Base-by-base conservation (phyloP, 2,113 vertebrate genomes). In the Gobio gobio region DNA sequence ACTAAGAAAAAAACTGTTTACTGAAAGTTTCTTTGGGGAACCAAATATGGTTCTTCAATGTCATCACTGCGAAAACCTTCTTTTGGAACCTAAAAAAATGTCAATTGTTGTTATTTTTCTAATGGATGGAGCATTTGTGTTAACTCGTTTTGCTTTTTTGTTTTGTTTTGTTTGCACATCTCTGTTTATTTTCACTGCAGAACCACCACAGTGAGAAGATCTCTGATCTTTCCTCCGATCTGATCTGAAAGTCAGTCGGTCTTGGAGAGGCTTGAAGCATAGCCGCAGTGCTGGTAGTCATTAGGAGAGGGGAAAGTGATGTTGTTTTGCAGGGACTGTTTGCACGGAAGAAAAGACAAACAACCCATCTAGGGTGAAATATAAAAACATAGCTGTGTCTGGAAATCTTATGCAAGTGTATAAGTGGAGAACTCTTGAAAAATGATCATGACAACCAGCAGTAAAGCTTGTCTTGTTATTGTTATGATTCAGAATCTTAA, bases 241-340 rank as follows among this genome's bases (percentile, higher is more conserved):
- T 77, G 33, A 26, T 51, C 86, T 77, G 22, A 85, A 78, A 86
- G 45, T 2, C 1, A n/a, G 73, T 77, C 49, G 0, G 18, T 47
- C 12, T 74, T 74, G 70, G 43, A 74, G 40, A 74, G 72, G 33
- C 51, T 56, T 77, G 49, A 77, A 77, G 89, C 84, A 90, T 85
- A 59, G 84, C 82, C 26, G 56, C 84, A 90, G 92, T 91, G 91
- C 92, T 93, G 88, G 90, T 82, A 88, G 87, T 91, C 90, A 91
- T 93, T 93, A 92, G 85, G 86, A 82, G 86, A 87, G 88, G 56
- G 87, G 84, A 87, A 75, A 86, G 85, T 54, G 63, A 82, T 68
- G 24, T 68, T 82, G 45, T 82, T 81, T 66, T 81, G 78, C 43
- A 78, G 10, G 36, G 20, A 78, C 89, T 22, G n/a, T 83, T 88